phyloP scores from a whole-genome alignment of 2,113 vertebrate genomes.

The Saguinus imperator region DNA sequence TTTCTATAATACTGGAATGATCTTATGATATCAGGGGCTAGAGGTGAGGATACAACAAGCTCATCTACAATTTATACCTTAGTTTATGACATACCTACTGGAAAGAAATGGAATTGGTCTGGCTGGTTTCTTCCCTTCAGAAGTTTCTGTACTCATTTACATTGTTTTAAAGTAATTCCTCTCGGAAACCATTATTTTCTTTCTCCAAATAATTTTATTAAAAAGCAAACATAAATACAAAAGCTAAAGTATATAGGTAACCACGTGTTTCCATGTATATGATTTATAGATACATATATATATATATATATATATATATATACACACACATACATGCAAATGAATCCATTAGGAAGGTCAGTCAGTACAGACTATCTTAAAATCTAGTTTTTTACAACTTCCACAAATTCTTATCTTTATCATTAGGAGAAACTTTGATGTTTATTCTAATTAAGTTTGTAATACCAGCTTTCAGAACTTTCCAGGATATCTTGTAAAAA shows the following conservation, averaged over 20 bases:
- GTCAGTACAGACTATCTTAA: slow-evolving; percentile 44
- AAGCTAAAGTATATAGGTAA: slow-evolving; percentile 46
- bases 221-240: slow-evolving; percentile 69
- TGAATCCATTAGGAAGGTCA: slow-evolving; percentile 53
- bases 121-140: neutral
- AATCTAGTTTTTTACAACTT: slow-evolving; percentile 43
- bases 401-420: slow-evolving; percentile 54
- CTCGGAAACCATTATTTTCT: slow-evolving; percentile 16
- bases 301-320: neutral
- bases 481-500: slow-evolving; percentile 69
- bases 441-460: slow-evolving; percentile 55
- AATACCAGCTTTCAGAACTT: slow-evolving; percentile 71
- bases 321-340: neutral
- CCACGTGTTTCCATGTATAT: slow-evolving; percentile 54
- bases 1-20: slow-evolving; percentile 35
- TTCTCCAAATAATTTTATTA: slow-evolving; percentile 44
- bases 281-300: neutral
- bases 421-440: slow-evolving; percentile 75
- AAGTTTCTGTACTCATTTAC: slow-evolving; percentile 67
- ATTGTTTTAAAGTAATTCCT: slow-evolving; percentile 61
- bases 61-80: slow-evolving; percentile 41
- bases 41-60: neutral
- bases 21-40: neutral
- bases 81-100: slow-evolving; percentile 33
- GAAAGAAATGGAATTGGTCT: slow-evolving; percentile 46